A percentile compares a stretch with the other conserved stretches of the same genome.
Evolutionary conservation across 2,113 vertebrate species (phyloP).

Genomic region (Notothenia rossii): DNA sequence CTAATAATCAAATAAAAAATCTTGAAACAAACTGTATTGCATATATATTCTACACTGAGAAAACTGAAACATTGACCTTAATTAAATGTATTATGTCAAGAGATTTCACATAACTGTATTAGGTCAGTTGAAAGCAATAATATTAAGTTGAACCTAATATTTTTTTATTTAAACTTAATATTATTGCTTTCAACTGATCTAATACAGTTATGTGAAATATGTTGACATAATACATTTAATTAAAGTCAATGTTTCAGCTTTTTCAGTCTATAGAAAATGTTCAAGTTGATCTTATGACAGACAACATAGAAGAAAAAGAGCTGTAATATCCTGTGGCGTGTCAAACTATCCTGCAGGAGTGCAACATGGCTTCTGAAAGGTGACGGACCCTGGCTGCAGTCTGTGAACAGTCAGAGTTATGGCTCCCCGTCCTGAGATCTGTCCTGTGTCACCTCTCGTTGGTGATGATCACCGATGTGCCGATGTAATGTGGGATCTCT

Average conservation of each 20-base stretch:
- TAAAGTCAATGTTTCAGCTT: too few species aligned
- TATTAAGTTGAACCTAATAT: too few species aligned
- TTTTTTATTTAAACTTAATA: too few species aligned
- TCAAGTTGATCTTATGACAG: background rate
- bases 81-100: too few species aligned
- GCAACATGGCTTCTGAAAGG: background rate
- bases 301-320: background rate
- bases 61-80: too few species aligned
- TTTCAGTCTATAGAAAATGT: background rate
- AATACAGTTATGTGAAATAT: too few species aligned
- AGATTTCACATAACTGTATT: too few species aligned
- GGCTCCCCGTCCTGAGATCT: background rate
- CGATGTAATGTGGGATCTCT: slow-evolving; percentile 89
- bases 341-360: background rate
- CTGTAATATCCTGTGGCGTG: background rate
- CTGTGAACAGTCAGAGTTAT: background rate
- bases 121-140: too few species aligned
- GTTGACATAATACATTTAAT: too few species aligned
- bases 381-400: background rate
- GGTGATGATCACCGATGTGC: slow-evolving; percentile 94
- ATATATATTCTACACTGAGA: background rate
- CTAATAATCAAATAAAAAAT: background rate
- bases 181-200: too few species aligned
- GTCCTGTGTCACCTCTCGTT: slow-evolving; percentile 89
- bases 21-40: background rate